Conservation (phyloP, 2,113 vertebrate species). For the Odocoileus hemionus region DNA sequence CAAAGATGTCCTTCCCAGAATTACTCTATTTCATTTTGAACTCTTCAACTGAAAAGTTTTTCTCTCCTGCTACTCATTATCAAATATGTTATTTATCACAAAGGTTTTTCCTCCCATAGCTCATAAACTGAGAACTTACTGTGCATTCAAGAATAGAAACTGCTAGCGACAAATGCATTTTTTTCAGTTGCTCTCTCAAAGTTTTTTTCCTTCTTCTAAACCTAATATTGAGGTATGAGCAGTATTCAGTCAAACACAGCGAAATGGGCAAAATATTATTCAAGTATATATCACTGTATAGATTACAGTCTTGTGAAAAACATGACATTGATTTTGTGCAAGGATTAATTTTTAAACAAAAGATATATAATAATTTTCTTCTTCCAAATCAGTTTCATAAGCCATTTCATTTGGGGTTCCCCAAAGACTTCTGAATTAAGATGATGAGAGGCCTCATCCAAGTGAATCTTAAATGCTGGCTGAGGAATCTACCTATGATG, state of each 20-base stretch:
- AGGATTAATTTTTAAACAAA: neutral
- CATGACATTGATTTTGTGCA: neutral
- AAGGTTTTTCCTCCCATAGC: conserved; percentile 5
- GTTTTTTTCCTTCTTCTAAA: neutral
- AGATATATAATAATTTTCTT: neutral
- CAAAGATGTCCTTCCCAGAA: neutral
- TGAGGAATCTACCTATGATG: neutral
- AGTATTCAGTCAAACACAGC: neutral
- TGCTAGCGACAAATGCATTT: neutral
- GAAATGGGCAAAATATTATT: neutral
- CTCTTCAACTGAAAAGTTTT: neutral
- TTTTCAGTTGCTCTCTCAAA: conserved; percentile 13
- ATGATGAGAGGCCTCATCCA: neutral
- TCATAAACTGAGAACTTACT: neutral
- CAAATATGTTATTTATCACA: conserved; percentile 58
- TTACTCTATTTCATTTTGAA: neutral
- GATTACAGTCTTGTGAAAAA: neutral
- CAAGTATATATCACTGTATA: neutral
- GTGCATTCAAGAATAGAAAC: neutral
- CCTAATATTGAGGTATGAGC: neutral
- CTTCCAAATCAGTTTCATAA: neutral
- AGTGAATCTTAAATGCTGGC: neutral
- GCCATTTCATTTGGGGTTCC: neutral
- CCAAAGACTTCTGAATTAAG: neutral
- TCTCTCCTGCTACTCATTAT: neutral